Evolutionary conservation across 2,888 invertebrate genomes (phyloP).

Genomic region (Lycocerus yunnanus): DNA sequence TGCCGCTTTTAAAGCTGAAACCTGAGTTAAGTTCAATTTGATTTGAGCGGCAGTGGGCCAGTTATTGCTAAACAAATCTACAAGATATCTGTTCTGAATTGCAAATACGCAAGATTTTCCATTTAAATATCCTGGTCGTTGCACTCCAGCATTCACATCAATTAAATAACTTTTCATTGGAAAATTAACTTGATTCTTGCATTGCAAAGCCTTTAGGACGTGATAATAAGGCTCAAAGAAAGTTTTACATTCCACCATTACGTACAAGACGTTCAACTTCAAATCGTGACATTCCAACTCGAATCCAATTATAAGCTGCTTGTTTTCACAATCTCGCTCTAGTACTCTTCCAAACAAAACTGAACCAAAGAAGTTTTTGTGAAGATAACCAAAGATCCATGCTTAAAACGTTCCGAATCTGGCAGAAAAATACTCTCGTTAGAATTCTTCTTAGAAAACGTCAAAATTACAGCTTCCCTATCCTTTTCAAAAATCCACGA

Average conservation of each 20-base stretch:
- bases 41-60: conserved; percentile 60
- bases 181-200: conserved; percentile 60
- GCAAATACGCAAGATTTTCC: conserved; percentile 23
- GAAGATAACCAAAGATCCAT: conserved; percentile 74
- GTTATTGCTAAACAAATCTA: neutral
- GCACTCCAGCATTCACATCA: conserved; percentile 52
- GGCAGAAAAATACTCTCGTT: neutral
- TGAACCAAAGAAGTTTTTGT: conserved; percentile 71
- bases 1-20: conserved; percentile 68
- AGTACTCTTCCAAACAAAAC: conserved; percentile 72
- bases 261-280: conserved; percentile 44
- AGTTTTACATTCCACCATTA: conserved; percentile 77
- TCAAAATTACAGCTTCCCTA: neutral
- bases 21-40: conserved; percentile 69
- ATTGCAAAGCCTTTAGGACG: conserved; percentile 70
- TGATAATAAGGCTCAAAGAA: conserved; percentile 83
- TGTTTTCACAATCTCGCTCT: conserved; percentile 61
- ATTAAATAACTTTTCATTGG: conserved; percentile 74
- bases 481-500: neutral
- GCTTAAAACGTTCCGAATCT: conserved; percentile 64
- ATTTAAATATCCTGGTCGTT: conserved; percentile 53
- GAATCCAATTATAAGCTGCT: conserved; percentile 45
- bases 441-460: neutral
- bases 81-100: neutral
- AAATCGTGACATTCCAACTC: conserved; percentile 37